These are phyloP conservation scores for Erythrolamprus reginae DNA, from an alignment of 2,113 vertebrate genomes.

Conservation along the genomic window DNA sequence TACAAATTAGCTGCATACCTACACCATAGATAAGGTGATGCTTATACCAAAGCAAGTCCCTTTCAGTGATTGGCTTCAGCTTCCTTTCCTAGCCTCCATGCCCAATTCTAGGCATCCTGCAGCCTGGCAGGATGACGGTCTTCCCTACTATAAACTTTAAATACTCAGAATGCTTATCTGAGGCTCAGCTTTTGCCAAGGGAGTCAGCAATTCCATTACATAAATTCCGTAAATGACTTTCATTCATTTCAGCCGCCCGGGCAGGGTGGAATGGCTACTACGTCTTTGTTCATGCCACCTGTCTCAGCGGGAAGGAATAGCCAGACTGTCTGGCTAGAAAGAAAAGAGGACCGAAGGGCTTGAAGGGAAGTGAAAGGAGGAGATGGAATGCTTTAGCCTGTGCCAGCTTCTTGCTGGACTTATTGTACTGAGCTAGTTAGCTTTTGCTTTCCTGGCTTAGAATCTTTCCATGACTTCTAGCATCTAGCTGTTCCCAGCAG, in stretches of 20 bases:
- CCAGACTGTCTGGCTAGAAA: neutral
- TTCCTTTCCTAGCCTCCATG: neutral
- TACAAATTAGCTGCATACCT: neutral
- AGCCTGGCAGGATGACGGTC: neutral
- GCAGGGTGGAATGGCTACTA: neutral
- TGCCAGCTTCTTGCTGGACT: neutral
- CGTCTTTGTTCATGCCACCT: neutral
- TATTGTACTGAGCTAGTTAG: neutral
- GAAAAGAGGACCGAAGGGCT: neutral
- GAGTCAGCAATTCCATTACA: neutral
- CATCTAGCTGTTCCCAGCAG: neutral
- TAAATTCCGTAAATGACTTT: neutral
- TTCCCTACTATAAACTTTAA: neutral
- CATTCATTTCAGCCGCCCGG: neutral
- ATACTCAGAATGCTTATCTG: neutral
- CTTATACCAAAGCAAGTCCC: neutral
- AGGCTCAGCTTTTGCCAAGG: neutral
- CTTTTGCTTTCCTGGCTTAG: constrained; percentile 5
- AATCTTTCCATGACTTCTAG: neutral
- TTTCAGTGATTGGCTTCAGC: neutral
- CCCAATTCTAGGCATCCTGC: neutral
- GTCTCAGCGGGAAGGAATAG: neutral
- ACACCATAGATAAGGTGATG: neutral
- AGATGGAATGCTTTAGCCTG: neutral
- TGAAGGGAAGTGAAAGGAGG: neutral